phyloP scores from a whole-genome alignment of 2,888 invertebrate genomes.

The Acrobeloides nanus region DNA sequence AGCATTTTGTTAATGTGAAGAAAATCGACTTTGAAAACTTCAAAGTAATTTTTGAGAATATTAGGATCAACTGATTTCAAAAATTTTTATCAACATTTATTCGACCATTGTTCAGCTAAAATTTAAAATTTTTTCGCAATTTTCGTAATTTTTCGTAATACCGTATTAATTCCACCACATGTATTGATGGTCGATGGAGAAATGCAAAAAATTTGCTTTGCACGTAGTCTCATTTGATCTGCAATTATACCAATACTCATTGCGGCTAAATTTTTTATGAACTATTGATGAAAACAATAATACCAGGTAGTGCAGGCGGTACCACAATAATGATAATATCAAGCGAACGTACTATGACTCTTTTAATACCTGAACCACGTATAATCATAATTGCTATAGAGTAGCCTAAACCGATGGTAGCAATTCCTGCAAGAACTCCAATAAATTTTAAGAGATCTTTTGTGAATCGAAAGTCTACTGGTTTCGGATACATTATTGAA shows the following conservation, averaged over 20 bases:
- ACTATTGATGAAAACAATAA: too few relatives aligned
- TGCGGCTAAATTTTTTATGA: conserved; percentile 56
- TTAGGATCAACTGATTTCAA: too few relatives aligned
- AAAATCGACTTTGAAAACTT: too few relatives aligned
- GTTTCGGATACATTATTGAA: conserved; percentile 60
- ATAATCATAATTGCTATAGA: conserved; percentile 76
- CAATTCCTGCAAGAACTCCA: conserved; percentile 69
- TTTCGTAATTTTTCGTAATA: too few relatives aligned
- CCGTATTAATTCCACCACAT: conserved; percentile 57
- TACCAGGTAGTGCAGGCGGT: conserved; percentile 76
- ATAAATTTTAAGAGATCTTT: conserved; percentile 63
- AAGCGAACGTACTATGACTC: conserved; percentile 70
- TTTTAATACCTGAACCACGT: conserved; percentile 24
- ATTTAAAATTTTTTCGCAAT: too few relatives aligned
- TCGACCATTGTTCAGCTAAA: too few relatives aligned
- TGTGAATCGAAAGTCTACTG: conserved; percentile 62
- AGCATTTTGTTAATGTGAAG: too few relatives aligned
- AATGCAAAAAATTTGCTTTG: conserved; percentile 58
- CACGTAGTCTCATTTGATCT: conserved; percentile 57
- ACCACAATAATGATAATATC: conserved; percentile 88
- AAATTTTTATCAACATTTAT: too few relatives aligned
- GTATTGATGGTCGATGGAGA: conserved; percentile 59
- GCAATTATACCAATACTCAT: conserved; percentile 59
- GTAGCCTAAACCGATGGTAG: conserved; percentile 73
- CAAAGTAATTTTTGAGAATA: too few relatives aligned